phyloP scores from a whole-genome alignment of 2,113 vertebrate species.

The Lagopus leucura region DNA sequence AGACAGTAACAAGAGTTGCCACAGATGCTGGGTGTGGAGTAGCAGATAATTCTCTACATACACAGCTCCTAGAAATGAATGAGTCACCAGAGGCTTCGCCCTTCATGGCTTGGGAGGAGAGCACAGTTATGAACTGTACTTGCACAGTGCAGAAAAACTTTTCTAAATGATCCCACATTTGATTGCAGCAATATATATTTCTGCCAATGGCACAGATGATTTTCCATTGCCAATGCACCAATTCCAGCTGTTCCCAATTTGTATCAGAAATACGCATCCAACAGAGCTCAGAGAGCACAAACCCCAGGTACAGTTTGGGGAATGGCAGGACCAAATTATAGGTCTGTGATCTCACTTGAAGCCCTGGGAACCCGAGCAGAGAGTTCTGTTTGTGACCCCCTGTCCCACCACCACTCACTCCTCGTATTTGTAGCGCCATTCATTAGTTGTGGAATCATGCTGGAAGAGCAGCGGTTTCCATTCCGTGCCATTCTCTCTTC shows the following conservation, averaged over 20 bases:
- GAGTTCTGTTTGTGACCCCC: background rate
- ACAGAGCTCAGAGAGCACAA: background rate
- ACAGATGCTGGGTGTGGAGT: background rate
- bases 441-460: conserved; percentile 77
- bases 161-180: background rate
- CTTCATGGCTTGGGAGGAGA: background rate
- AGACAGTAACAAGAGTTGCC: background rate
- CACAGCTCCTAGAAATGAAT: background rate
- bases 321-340: background rate
- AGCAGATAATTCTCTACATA: background rate
- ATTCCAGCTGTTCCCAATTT: background rate
- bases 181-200: background rate
- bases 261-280: background rate
- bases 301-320: background rate
- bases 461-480: conserved; percentile 87
- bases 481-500: conserved; percentile 76
- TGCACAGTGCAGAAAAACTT: background rate
- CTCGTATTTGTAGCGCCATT: conserved; percentile 90
- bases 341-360: background rate
- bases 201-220: background rate
- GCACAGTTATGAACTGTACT: background rate
- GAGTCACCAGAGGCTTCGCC: background rate
- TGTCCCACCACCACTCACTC: conserved; percentile 80
- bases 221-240: background rate
- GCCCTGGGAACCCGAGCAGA: background rate